These are phyloP conservation scores for Sisyra terminalis DNA, from an alignment of 2,888 invertebrate genomes.

Conservation along the genomic window DNA sequence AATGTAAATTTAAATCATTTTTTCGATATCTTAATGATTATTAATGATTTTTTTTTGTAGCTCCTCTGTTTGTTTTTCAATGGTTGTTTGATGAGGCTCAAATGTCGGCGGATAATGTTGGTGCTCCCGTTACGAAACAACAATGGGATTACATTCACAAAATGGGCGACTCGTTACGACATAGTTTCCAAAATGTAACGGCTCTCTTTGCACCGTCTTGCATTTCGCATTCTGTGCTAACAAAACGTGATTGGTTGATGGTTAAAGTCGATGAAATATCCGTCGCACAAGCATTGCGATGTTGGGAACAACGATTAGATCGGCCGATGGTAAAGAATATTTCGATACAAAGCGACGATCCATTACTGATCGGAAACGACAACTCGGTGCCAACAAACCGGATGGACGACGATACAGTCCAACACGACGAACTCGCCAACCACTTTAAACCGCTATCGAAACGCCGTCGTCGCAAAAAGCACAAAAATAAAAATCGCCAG, in stretches of 20 bases:
- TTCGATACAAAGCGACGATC: background rate
- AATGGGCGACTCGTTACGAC: conserved; percentile 70
- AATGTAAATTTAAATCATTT: conserved; percentile 34
- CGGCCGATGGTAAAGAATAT: conserved; percentile 13
- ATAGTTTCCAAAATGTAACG: conserved; percentile 68
- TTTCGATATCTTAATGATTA: conserved; percentile 5
- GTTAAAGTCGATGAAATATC: conserved; percentile 74
- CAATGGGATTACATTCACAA: conserved; percentile 91
- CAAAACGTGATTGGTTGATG: conserved; percentile 73
- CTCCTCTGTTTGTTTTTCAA: conserved; percentile 85
- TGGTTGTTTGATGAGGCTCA: conserved; percentile 93
- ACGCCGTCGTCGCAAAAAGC: conserved; percentile 14
- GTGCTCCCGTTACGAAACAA: conserved; percentile 70
- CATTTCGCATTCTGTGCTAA: conserved; percentile 78
- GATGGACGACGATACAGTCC: no score
- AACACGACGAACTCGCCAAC: conserved; percentile 13
- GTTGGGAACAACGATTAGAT: conserved; percentile 58
- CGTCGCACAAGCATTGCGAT: conserved; percentile 67
- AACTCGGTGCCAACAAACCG: conserved; percentile 1
- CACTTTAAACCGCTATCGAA: conserved; percentile 14
- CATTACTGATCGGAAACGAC: background rate
- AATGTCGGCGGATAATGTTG: conserved; percentile 82
- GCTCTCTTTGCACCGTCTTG: conserved; percentile 89
- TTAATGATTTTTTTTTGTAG: conserved; percentile 26
- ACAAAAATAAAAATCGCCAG: conserved; percentile 15